A percentile compares a stretch with the other conserved stretches of the same genome.
phyloP scores from a whole-genome alignment of 2,888 invertebrate genomes.

The Copidosoma aretas region DNA sequence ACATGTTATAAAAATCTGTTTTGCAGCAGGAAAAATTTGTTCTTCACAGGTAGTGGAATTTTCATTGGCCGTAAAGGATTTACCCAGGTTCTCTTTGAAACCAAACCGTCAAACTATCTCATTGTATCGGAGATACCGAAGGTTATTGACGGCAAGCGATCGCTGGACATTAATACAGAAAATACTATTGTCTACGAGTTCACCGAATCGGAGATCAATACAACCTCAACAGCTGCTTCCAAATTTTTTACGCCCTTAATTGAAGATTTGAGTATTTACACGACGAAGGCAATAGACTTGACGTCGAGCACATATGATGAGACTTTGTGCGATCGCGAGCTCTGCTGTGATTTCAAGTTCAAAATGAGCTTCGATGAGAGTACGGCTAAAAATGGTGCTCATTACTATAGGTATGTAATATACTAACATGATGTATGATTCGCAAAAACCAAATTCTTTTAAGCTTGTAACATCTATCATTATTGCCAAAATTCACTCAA shows the following conservation, averaged over 20 bases:
- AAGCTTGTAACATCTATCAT: too few relatives aligned
- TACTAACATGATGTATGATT: too few relatives aligned
- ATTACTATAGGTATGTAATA: conserved; percentile 44
- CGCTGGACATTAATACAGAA: conserved; percentile 32
- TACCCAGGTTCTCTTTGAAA: background rate
- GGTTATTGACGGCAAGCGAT: conserved; percentile 46
- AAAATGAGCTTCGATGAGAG: conserved; percentile 39
- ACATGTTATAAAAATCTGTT: too few relatives aligned
- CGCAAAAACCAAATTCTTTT: too few relatives aligned
- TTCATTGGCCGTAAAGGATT: conserved; percentile 6
- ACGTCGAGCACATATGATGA: conserved; percentile 37
- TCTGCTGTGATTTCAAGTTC: conserved; percentile 45
- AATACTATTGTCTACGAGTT: background rate
- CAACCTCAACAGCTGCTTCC: background rate
- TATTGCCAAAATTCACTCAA: too few relatives aligned
- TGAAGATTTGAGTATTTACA: conserved; percentile 38
- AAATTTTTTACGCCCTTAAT: background rate
- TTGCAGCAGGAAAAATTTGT: conserved; percentile 40
- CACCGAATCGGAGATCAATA: conserved; percentile 1
- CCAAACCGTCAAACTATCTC: background rate
- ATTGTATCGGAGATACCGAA: conserved; percentile 8
- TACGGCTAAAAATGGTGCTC: conserved; percentile 34
- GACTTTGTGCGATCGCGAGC: conserved; percentile 43
- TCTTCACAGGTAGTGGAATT: conserved; percentile 17
- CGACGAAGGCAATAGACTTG: conserved; percentile 37